These are phyloP conservation scores for Eleginops maclovinus DNA, from an alignment of 2,113 vertebrate genomes.

Conservation along the genomic window DNA sequence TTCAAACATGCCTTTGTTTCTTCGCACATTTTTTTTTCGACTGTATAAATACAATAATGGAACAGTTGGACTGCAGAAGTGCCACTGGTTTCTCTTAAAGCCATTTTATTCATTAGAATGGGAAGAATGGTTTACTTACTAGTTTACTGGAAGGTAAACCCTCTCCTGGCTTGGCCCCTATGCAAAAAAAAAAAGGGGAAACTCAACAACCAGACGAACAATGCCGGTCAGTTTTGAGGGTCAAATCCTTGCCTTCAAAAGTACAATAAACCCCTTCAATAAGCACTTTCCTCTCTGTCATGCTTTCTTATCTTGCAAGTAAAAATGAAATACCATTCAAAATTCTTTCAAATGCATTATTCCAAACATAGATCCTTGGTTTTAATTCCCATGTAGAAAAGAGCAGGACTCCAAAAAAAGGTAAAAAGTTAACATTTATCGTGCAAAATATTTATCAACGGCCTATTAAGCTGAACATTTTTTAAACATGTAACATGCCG, in stretches of 20 bases:
- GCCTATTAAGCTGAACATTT: no score
- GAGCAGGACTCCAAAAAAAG: no score
- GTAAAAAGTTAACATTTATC: no score
- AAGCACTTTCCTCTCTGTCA: neutral
- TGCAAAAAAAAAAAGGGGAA: conserved; percentile 46
- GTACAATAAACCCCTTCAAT: neutral
- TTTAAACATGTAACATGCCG: no score
- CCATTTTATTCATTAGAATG: neutral
- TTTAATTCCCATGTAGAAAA: no score
- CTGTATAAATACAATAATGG: neutral
- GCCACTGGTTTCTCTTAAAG: neutral
- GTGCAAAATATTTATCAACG: no score
- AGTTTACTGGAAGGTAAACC: conserved; percentile 87
- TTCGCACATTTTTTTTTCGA: neutral
- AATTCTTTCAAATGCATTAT: no score
- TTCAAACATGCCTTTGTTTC: neutral
- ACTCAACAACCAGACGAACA: conserved; percentile 24
- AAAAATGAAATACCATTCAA: no score
- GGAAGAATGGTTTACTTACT: conserved; percentile 83
- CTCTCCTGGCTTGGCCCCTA: conserved; percentile 87
- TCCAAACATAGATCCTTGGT: neutral
- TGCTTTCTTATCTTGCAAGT: no score
- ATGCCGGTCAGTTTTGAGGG: neutral
- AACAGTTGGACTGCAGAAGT: neutral
- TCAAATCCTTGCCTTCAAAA: neutral